phyloP scores from a whole-genome alignment of 2,113 vertebrate genomes.

The Oxyruncus cristatus region DNA sequence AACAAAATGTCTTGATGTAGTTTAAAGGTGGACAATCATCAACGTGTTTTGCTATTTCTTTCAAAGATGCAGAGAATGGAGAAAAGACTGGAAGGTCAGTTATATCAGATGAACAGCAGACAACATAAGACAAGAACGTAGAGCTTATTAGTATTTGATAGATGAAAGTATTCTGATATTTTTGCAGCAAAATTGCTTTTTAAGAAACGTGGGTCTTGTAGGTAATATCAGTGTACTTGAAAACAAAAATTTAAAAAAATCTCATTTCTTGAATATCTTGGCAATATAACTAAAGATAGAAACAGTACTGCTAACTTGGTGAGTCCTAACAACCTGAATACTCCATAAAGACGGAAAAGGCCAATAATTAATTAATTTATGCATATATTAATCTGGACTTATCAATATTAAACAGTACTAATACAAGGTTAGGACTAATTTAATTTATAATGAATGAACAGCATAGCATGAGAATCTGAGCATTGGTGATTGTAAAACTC shows the following conservation, averaged over 20 bases:
- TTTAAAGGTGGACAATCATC: not conserved
- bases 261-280: not conserved
- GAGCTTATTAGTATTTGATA: not conserved
- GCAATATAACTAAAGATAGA: not conserved
- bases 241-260: not conserved
- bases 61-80: not conserved
- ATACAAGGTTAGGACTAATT: not conserved
- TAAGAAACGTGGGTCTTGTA: not conserved
- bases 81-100: not conserved
- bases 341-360: not conserved
- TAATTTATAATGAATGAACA: not conserved
- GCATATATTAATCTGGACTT: not conserved
- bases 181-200: not conserved
- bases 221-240: not conserved
- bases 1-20: not conserved
- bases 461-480: not conserved
- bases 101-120: not conserved
- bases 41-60: not conserved
- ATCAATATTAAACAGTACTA: not conserved
- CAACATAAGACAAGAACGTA: not conserved
- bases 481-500: slow-evolving; percentile 22
- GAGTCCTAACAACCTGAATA: not conserved
- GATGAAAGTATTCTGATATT: not conserved
- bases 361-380: not conserved
- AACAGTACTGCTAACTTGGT: not conserved